A percentile compares a stretch with the other conserved stretches of the same genome.
Conservation (phyloP, 2,888 invertebrate species). For the Nematopogon swammerdamellus region DNA sequence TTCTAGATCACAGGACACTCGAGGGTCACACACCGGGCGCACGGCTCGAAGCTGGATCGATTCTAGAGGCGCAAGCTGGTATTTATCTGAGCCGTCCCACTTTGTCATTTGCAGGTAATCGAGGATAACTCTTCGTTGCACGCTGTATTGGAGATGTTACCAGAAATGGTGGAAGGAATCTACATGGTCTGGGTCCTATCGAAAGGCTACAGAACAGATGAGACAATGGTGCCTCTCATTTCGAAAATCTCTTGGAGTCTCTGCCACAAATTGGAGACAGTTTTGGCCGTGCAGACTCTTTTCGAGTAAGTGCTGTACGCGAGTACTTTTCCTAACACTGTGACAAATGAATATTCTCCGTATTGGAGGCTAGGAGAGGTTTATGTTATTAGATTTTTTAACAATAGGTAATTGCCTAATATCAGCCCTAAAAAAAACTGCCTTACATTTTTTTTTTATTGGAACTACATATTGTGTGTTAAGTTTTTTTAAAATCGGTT, state of each 20-base stretch:
- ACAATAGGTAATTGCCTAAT: no score
- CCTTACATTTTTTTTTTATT: conserved; percentile 23
- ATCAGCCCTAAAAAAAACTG: no score
- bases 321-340: no score
- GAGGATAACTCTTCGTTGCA: conserved; percentile 67
- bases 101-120: conserved; percentile 50
- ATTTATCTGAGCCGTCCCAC: no score
- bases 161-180: conserved; percentile 77
- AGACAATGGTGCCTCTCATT: conserved; percentile 70
- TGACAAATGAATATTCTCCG: background rate
- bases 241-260: conserved; percentile 72
- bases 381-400: conserved; percentile 17
- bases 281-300: conserved; percentile 45
- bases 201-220: conserved; percentile 70
- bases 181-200: conserved; percentile 92
- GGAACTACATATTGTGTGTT: conserved; percentile 32
- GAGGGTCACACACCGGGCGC: no score
- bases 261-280: conserved; percentile 62
- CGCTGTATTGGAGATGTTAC: conserved; percentile 69
- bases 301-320: background rate
- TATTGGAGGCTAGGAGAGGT: no score
- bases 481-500: no score
- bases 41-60: no score
- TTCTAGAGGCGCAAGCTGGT: no score
- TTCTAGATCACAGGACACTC: no score